Percentiles rank a stretch among this genome's conserved stretches.
phyloP scores from a whole-genome alignment of 2,797 vertebrate species.

The Rousettus madagascariensis region DNA sequence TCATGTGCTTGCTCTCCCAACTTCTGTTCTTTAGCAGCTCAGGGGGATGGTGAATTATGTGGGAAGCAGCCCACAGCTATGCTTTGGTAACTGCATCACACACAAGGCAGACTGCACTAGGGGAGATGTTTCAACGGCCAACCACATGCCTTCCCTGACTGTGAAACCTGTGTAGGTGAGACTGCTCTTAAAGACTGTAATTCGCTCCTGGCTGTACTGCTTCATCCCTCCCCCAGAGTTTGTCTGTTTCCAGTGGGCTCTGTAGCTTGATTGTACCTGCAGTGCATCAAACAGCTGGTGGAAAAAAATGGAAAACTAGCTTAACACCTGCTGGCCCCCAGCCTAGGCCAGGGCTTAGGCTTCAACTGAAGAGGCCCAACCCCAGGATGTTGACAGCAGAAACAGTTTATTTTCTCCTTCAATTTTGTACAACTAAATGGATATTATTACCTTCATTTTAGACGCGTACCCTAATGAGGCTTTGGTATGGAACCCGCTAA shows the following conservation, averaged over 20 bases:
- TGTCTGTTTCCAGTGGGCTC: background rate
- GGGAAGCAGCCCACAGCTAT: background rate
- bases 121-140: background rate
- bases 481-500: background rate
- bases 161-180: background rate
- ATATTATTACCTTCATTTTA: background rate
- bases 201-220: background rate
- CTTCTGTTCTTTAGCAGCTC: background rate
- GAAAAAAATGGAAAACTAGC: background rate
- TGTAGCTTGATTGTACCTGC: background rate
- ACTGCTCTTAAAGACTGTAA: background rate
- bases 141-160: background rate
- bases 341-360: background rate
- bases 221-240: background rate
- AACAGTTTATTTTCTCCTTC: background rate
- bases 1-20: background rate
- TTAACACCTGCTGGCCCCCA: background rate
- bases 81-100: background rate
- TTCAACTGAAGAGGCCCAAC: background rate
- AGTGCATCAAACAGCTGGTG: background rate
- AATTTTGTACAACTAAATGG: background rate
- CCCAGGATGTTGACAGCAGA: fast-evolving
- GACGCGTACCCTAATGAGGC: background rate
- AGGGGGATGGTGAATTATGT: background rate
- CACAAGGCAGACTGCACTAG: background rate